Base-by-base conservation (phyloP, 2,888 invertebrate species). In the Oegoconia quadripuncta region DNA sequence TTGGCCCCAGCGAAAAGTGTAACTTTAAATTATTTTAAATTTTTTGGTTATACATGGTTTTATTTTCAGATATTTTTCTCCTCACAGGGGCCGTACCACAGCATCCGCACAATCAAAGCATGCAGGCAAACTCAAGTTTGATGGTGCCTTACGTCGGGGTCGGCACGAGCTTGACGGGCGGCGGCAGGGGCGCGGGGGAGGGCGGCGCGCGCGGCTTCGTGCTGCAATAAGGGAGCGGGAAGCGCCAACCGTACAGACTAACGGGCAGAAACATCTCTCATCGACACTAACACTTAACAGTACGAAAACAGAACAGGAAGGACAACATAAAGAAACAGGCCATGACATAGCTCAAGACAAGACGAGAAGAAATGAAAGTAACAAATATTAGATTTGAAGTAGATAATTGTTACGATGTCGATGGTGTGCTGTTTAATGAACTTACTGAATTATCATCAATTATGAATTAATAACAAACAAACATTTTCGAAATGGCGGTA, bases 171-270 rank as follows among this genome's bases (percentile, higher is more conserved):
- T 93, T 93, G 83, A 93, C 91, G 66, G 93, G 93, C 72, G 92
- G 91, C 74, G 93, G 93, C 89, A 93, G 89, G 80, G 93, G 93
- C 88, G 93, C 90, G 84, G 92, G 93, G 86, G 92, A 93, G 71
- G 93, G 93, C 82, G 93, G 93, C 77, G 91, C 90, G 90, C 90
- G 92, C 92, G 88, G 92, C 93, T 88, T 93, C 91, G 94, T 94
- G 92, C 95, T 95, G 93, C 95, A 95, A 95, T 95, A 95, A 92
- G 95, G 95, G 93, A 95, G 93, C 91, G 95, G 95, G 92, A 95
- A 95, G 92, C 95, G 95, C 95, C 95, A 95, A 93, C 95, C 95
- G 92, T 95, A 95, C 92, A 95, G 93, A 94, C 95, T 95, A 93
- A 80, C 82, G 86, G 83, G 80, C 80, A 86, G 84, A 87, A 87